Base-by-base conservation (phyloP, 2,888 invertebrate genomes). In the Criorhina ranunculi region DNA sequence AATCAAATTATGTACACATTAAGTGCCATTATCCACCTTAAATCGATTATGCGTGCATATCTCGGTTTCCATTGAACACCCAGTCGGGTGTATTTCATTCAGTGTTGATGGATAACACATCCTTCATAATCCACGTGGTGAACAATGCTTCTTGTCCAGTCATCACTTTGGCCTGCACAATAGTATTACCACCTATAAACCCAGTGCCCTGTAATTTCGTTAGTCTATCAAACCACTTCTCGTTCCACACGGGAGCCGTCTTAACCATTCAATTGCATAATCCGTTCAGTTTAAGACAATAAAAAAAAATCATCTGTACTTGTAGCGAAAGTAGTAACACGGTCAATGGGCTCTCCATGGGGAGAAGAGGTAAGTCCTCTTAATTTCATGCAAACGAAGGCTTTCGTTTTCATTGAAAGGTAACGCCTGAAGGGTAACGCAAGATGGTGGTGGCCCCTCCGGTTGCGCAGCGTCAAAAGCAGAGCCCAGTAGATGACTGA, bases 281-380 rank as follows among this genome's bases (percentile, higher is more conserved):
- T 40, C 17, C 40, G 15, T 40, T 37, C 12, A 29, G 40, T 40
- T 51, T 15, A 51, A 40, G 42, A 24, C 9, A 35, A 9, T n/a
- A 44, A 35, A 24, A 46, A 51, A 12, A 51, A 51, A 33, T 24
- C 29, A 76, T 40, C 40, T 64, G 49, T 37, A 49, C 60, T 51
- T 62, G 51, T 59, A 67, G 66, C 66, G 79, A 80, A 80, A 80
- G 79, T 73, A 78, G 53, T 75, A 60, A 67, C 75, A 75, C 67
- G 80, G 75, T 80, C 80, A 75, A 75, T 80, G 62, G 53, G 59
- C 66, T 59, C 73, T 73, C 62, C 66, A 66, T 51, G 24, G 37
- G 33, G 46, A n/a, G 31, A 24, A 35, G 67, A 35, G 53, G 33
- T 60, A 67, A 55, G 70, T 78, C 80, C 67, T 55, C 67, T 80